These are phyloP conservation scores for Poeciliopsis turrubarensis DNA, from an alignment of 2,113 vertebrate genomes.

Conservation along the genomic window DNA sequence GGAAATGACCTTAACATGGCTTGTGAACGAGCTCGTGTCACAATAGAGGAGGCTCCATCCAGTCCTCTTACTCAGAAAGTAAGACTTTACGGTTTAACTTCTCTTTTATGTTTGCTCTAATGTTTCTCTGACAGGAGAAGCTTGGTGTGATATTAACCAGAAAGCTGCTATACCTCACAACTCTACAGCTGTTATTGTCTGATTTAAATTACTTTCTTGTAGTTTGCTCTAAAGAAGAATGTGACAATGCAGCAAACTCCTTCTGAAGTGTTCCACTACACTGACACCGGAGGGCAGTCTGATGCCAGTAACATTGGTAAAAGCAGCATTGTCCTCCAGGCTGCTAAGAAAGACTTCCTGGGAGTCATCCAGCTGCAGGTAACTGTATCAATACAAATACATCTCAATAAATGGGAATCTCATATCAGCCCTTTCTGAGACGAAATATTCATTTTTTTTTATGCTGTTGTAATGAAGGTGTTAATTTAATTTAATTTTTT, in stretches of 20 bases:
- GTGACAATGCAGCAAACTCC: slow-evolving; percentile 85
- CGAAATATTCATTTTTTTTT: neutral
- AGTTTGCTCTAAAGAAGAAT: slow-evolving; percentile 88
- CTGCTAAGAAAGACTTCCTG: slow-evolving; percentile 90
- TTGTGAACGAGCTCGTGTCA: slow-evolving; percentile 83
- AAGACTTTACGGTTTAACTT: neutral
- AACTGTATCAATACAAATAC: slow-evolving; percentile 18
- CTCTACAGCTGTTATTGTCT: neutral
- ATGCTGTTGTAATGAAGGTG: neutral
- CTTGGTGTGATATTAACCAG: neutral
- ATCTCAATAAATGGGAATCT: neutral
- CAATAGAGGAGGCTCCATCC: slow-evolving; percentile 73
- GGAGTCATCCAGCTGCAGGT: slow-evolving; percentile 90
- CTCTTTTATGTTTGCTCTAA: neutral
- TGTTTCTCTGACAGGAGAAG: neutral
- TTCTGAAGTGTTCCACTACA: slow-evolving; percentile 84
- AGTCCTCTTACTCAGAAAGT: slow-evolving; percentile 83
- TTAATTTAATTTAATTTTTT: neutral
- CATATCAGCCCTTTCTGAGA: no score
- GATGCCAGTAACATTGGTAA: slow-evolving; percentile 75
- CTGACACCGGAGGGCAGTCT: slow-evolving; percentile 68
- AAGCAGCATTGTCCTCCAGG: slow-evolving; percentile 83
- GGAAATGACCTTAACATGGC: slow-evolving; percentile 85
- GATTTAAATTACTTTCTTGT: neutral
- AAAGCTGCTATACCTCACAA: neutral